phyloP scores from a whole-genome alignment of 2,888 invertebrate genomes.

The Sphaerophoria taeniata region DNA sequence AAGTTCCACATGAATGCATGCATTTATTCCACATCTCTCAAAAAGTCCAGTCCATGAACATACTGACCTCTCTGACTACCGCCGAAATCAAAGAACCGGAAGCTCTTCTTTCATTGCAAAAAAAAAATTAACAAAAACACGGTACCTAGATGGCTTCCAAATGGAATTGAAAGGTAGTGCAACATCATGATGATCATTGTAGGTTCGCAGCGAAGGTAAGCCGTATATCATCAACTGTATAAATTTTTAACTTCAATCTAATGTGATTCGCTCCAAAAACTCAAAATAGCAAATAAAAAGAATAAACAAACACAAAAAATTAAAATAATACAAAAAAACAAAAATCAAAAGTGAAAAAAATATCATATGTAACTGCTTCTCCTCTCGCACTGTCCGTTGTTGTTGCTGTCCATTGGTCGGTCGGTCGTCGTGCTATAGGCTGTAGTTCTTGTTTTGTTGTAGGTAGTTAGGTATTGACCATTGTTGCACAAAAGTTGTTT shows the following conservation, averaged over 20 bases:
- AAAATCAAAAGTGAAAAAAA: constrained; percentile 50
- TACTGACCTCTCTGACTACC: background rate
- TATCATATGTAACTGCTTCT: constrained; percentile 27
- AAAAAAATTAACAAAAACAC: constrained; percentile 11
- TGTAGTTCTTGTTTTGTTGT: background rate
- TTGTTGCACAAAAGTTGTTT: constrained; percentile 70
- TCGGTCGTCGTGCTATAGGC: background rate
- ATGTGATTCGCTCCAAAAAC: constrained; percentile 66
- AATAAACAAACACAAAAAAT: constrained; percentile 31
- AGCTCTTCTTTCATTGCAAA: constrained; percentile 48
- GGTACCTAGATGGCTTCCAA: background rate
- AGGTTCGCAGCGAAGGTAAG: no score
- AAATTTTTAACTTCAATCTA: constrained; percentile 42
- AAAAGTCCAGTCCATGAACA: no score
- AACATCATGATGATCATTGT: no score
- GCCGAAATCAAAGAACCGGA: constrained; percentile 48
- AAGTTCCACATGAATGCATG: no score
- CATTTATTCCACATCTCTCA: no score
- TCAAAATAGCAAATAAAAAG: constrained; percentile 51
- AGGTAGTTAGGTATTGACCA: constrained; percentile 51
- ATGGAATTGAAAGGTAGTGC: no score
- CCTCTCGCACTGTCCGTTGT: constrained; percentile 46
- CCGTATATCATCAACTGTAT: constrained; percentile 40
- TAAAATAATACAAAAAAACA: constrained; percentile 16
- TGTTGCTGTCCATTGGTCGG: background rate